Conservation (phyloP, 2,797 vertebrate genomes). For the Picus viridis region DNA sequence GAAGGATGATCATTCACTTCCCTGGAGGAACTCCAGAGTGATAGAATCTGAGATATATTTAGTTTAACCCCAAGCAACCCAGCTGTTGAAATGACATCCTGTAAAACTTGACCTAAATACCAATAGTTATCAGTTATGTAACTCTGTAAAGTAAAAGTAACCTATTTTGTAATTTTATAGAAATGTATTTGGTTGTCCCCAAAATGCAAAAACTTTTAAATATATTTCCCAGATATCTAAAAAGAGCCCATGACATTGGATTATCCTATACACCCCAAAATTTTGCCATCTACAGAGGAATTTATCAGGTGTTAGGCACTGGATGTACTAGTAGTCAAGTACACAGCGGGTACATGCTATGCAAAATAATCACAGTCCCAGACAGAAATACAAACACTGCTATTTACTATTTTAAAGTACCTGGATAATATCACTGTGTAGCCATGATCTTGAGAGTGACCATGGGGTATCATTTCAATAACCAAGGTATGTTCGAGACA, state of each 20-base stretch:
- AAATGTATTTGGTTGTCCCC: neutral
- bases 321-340: conserved; percentile 11
- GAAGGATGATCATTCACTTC: neutral
- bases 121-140: neutral
- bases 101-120: conserved; percentile 17
- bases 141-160: neutral
- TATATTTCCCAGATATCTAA: neutral
- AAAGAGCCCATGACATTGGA: neutral
- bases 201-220: conserved; percentile 16
- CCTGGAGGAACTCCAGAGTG: neutral
- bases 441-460: neutral
- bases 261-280: neutral
- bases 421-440: neutral
- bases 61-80: conserved; percentile 22
- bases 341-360: neutral
- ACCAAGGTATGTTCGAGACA: neutral
- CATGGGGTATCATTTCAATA: neutral
- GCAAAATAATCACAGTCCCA: neutral
- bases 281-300: neutral
- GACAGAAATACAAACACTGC: neutral
- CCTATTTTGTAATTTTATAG: neutral
- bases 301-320: conserved; percentile 25
- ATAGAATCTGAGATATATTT: conserved; percentile 18
- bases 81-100: conserved; percentile 23
- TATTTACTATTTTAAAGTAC: conserved; percentile 20